Conservation (phyloP, 2,113 vertebrate genomes). For the Microtus ochrogaster region DNA sequence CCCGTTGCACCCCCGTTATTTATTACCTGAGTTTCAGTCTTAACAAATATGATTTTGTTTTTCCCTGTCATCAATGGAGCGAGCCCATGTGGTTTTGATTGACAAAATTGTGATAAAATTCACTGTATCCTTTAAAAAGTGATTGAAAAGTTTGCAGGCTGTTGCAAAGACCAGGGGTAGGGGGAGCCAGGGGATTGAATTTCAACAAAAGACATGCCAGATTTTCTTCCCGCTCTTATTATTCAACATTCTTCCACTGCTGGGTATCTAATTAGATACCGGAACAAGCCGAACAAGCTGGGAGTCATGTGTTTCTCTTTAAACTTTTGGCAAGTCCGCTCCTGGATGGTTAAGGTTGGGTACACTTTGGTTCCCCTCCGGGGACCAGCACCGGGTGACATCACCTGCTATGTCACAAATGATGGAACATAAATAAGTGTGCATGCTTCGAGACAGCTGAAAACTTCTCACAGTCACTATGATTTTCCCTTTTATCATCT, state of each 20-base stretch:
- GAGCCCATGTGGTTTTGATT: conserved; percentile 89
- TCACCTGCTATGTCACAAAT: conserved; percentile 81
- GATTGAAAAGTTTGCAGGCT: conserved; percentile 90
- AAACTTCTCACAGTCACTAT: conserved; percentile 59
- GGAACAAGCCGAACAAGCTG: conserved; percentile 42
- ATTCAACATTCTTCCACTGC: conserved; percentile 82
- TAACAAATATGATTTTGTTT: conserved; percentile 90
- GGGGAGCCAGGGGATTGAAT: conserved; percentile 79
- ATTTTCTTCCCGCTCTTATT: conserved; percentile 81
- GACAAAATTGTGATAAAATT: conserved; percentile 90
- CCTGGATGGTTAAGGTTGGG: conserved; percentile 77
- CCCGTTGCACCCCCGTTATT: conserved; percentile 85
- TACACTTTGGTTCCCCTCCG: conserved; percentile 66
- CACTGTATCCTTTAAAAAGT: conserved; percentile 88
- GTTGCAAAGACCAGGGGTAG: conserved; percentile 80
- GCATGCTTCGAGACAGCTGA: conserved; percentile 10
- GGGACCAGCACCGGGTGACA: conserved; percentile 76
- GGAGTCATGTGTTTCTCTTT: conserved; percentile 86
- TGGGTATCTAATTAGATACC: conserved; percentile 84
- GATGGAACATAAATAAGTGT: conserved; percentile 58
- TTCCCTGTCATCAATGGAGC: conserved; percentile 86
- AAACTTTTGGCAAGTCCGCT: conserved; percentile 83
- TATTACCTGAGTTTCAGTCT: conserved; percentile 88
- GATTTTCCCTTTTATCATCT: background rate
- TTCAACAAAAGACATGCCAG: conserved; percentile 87